phyloP scores from a whole-genome alignment of 2,888 invertebrate genomes.

The Leptinotarsa juncta region DNA sequence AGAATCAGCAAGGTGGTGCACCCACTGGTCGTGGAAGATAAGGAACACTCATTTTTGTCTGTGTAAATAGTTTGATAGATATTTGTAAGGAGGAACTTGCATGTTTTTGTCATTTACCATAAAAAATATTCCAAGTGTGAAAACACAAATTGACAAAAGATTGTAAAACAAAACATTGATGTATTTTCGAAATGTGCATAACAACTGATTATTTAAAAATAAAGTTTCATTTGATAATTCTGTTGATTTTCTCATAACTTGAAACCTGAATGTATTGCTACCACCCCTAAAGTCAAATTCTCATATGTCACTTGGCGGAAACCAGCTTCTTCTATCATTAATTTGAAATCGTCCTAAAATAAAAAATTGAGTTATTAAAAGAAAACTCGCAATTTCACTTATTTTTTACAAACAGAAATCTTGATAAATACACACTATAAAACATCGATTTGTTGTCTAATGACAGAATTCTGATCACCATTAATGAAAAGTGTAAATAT shows the following conservation, averaged over 20 bases:
- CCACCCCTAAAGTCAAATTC: slow-evolving; percentile 91
- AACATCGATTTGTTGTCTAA: too few relatives aligned
- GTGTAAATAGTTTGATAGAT: slow-evolving; percentile 28
- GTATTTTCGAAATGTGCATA: neutral
- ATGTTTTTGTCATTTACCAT: neutral
- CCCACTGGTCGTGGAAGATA: slow-evolving; percentile 44
- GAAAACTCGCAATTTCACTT: too few relatives aligned
- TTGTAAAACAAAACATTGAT: neutral
- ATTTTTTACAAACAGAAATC: too few relatives aligned
- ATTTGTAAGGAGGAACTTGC: neutral
- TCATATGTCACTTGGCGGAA: slow-evolving; percentile 89
- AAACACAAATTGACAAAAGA: neutral
- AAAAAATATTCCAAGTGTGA: neutral
- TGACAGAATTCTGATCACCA: too few relatives aligned
- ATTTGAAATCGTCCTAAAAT: slow-evolving; percentile 84
- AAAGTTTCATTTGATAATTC: slow-evolving; percentile 23
- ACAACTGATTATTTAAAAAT: neutral
- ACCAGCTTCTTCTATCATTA: slow-evolving; percentile 90
- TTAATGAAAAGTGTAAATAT: too few relatives aligned
- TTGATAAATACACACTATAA: too few relatives aligned
- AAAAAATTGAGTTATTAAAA: slow-evolving; percentile 23
- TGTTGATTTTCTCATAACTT: slow-evolving; percentile 73
- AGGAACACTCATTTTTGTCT: slow-evolving; percentile 21
- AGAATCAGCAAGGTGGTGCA: slow-evolving; percentile 47
- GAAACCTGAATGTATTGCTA: slow-evolving; percentile 95